Evolutionary conservation across 2,797 vertebrate species (phyloP).

Genomic region (Lagorchestes hirsutus): DNA sequence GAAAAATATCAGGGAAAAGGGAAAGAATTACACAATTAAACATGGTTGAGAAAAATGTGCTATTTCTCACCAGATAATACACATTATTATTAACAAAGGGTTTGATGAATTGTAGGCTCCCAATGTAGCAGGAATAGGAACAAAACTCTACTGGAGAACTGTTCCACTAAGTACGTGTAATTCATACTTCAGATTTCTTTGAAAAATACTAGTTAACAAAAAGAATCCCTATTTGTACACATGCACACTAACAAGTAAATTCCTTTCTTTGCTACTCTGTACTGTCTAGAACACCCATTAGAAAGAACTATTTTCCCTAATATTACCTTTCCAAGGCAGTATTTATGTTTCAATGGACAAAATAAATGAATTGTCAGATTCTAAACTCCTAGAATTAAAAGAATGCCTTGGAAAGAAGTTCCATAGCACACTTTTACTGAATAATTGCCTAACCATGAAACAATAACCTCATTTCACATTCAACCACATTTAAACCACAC

Average conservation of each 20-base stretch:
- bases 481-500: not conserved
- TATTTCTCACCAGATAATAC: conserved; percentile 11
- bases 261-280: conserved; percentile 42
- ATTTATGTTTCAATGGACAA: conserved; percentile 49
- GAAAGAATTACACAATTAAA: conserved; percentile 48
- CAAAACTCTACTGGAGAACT: not conserved
- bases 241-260: conserved; percentile 20
- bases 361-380: conserved; percentile 31
- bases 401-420: conserved; percentile 37
- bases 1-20: conserved; percentile 2
- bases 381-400: conserved; percentile 56
- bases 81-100: not conserved
- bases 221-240: conserved; percentile 2
- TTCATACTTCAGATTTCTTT: conserved; percentile 28
- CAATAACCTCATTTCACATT: conserved; percentile 36
- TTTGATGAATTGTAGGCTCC: conserved; percentile 32
- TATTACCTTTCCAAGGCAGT: conserved; percentile 8
- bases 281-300: not conserved
- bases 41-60: conserved; percentile 24
- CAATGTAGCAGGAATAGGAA: not conserved
- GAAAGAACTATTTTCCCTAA: conserved; percentile 31
- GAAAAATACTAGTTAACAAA: conserved; percentile 36
- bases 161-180: not conserved
- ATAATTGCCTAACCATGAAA: conserved; percentile 36
- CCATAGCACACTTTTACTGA: conserved; percentile 46